Base-by-base conservation (phyloP, 2,113 vertebrate species). In the Bucco capensis region DNA sequence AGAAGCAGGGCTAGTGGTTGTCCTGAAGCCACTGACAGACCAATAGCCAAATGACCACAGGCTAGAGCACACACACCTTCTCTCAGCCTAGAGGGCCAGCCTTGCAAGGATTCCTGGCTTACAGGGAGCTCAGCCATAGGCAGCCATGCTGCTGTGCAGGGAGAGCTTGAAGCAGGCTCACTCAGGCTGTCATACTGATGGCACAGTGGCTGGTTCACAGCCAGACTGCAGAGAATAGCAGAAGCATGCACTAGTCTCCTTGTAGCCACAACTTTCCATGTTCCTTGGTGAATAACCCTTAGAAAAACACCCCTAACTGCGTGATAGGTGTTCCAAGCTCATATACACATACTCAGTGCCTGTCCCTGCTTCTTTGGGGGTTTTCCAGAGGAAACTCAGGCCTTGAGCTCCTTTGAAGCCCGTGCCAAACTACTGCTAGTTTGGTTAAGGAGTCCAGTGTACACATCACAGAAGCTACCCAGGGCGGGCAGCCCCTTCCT, bases 41-140 rank as follows among this genome's bases (percentile, higher is more conserved):
- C 35, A 16, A 21, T 10, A 0, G 10, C 46, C 2, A 3, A 27
- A 11, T 3, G 2, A 19, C 6, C 1, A 18, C 4, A 1, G 17
- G 38, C 30, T 35, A 11, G 13, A 5, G 2, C 4, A 9, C 35
- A 8, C 47, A 8, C 14, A 3, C 18, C 6, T n/a, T 14, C 14
- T 58, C 57, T 35, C 23, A 23, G 33, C 33, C 33, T 25, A 21
- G 4, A 35, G 33, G 33, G 17, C 22, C 23, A 27, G 12, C 56
- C n/a, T 58, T 16, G 6, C 23, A 23, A 58, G 33, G 56, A 35
- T n/a, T 40, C 60, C 60, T 37, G 19, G 37, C 60, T 61, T 12
- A 25, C 37, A 24, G 33, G 33, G 17, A 37, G 37, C 12, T 40
- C 17, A 28, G 18, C 6, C 6, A 16, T 18, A n/a, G 28, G 10